Conservation (phyloP, 2,888 invertebrate genomes). For the Dendrolimus houi region DNA sequence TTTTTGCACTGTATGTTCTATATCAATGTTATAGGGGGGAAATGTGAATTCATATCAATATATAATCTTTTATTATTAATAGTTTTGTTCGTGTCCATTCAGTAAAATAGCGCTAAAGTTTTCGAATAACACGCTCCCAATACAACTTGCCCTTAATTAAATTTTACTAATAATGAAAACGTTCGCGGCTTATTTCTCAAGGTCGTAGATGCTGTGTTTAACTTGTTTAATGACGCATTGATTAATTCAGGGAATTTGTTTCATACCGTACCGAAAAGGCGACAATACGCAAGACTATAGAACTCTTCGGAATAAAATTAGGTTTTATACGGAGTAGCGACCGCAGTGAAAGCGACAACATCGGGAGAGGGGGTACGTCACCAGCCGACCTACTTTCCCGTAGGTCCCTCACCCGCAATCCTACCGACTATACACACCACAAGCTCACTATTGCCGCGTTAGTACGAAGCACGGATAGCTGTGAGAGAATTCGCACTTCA, state of each 20-base stretch:
- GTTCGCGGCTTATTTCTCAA: too few species aligned
- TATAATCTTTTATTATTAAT: too few species aligned
- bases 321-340: slow-evolving; percentile 51
- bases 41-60: too few species aligned
- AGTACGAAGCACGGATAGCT: slow-evolving; percentile 29
- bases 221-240: slow-evolving; percentile 17
- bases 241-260: slow-evolving; percentile 25
- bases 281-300: slow-evolving; percentile 47
- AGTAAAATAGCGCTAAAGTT: too few species aligned
- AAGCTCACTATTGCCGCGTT: slow-evolving; percentile 25
- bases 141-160: too few species aligned
- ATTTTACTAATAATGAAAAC: too few species aligned
- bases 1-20: too few species aligned
- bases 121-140: too few species aligned
- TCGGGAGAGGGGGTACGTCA: slow-evolving; percentile 29
- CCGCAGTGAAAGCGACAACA: slow-evolving; percentile 59
- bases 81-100: too few species aligned
- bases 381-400: slow-evolving; percentile 55
- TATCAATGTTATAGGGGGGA: too few species aligned
- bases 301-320: slow-evolving; percentile 65
- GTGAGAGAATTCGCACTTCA: slow-evolving; percentile 40
- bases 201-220: background rate
- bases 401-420: slow-evolving; percentile 36
- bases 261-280: slow-evolving; percentile 22
- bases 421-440: slow-evolving; percentile 16